Conservation (phyloP, 2,113 vertebrate species). For the Bungarus multicinctus region DNA sequence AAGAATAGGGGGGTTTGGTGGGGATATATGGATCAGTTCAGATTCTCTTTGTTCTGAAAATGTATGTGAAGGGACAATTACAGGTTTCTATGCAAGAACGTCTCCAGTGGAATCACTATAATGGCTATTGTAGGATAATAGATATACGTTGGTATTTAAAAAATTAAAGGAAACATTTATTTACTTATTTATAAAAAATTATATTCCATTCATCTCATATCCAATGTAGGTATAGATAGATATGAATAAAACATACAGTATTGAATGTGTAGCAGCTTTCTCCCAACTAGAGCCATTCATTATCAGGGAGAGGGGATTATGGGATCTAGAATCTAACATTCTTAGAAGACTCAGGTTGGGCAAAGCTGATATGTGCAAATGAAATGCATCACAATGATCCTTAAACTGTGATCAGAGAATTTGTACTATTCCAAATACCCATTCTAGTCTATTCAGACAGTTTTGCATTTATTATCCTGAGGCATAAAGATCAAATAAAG, state of each 20-base stretch:
- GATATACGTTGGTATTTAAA: neutral
- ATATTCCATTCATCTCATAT: neutral
- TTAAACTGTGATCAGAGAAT: neutral
- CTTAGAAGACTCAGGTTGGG: neutral
- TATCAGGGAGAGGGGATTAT: neutral
- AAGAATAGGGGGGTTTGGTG: neutral
- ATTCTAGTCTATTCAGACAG: neutral
- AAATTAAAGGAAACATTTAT: neutral
- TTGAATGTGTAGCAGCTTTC: neutral
- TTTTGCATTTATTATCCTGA: neutral
- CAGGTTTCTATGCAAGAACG: neutral
- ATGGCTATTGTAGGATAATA: neutral
- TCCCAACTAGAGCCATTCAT: neutral
- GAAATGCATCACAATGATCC: neutral
- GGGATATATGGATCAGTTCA: neutral
- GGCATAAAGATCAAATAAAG: neutral
- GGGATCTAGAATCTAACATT: neutral
- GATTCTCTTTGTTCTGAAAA: neutral
- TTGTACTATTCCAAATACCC: neutral
- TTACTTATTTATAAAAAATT: neutral
- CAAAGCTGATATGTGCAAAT: neutral
- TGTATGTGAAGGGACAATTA: neutral
- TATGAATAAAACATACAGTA: neutral
- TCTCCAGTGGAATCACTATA: neutral
- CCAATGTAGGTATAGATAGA: neutral